Conservation (phyloP, 1,140 invertebrate genomes). For the Ooceraea biroi region DNA sequence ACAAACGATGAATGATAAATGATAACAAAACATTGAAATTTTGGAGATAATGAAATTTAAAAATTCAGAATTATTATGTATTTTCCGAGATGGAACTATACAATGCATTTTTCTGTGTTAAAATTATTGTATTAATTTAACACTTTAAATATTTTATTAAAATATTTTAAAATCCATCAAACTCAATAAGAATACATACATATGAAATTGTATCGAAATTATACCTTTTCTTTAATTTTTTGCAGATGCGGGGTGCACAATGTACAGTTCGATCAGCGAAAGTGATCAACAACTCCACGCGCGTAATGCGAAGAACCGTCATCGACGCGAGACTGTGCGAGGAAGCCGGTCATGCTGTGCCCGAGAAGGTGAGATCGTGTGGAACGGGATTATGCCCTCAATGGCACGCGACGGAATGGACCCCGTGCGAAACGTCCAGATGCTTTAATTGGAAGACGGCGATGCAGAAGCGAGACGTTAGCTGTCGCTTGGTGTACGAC, state of each 20-base stretch:
- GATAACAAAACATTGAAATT: too few relatives aligned
- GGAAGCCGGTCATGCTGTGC: conserved; percentile 89
- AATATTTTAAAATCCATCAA: too few relatives aligned
- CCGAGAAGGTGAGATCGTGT: conserved; percentile 90
- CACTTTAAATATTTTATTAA: too few relatives aligned
- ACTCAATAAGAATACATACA: too few relatives aligned
- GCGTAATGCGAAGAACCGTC: conserved; percentile 81
- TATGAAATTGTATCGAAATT: conserved; percentile 4
- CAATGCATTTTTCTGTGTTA: too few relatives aligned
- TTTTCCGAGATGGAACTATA: too few relatives aligned
- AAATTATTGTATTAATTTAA: too few relatives aligned
- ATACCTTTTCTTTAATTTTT: neutral
- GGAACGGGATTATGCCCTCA: conserved; percentile 90
- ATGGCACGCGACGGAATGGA: conserved; percentile 92
- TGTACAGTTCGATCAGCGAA: conserved; percentile 88
- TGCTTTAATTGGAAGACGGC: conserved; percentile 94
- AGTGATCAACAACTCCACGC: conserved; percentile 71
- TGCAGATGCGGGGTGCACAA: conserved; percentile 90
- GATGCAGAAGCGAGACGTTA: conserved; percentile 91
- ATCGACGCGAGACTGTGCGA: conserved; percentile 90
- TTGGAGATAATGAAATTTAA: too few relatives aligned
- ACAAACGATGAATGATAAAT: neutral
- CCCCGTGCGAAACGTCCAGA: conserved; percentile 89
- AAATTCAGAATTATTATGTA: neutral
- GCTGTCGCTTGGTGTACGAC: conserved; percentile 87